Conservation (phyloP, 92 coral and sea anemone genomes). For the Montipora capitata region DNA sequence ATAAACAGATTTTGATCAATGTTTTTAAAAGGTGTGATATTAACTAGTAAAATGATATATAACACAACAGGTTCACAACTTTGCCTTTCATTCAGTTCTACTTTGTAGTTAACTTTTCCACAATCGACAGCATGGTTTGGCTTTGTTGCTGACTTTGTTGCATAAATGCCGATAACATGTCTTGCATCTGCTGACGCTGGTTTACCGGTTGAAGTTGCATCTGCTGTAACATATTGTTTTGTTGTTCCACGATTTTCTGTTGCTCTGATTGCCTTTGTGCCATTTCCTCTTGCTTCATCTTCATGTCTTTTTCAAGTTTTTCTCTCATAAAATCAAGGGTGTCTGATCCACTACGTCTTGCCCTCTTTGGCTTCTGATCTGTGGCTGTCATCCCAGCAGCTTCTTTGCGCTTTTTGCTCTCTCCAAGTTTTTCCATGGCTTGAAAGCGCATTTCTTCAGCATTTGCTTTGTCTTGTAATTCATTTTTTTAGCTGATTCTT, state of each 20-base stretch:
- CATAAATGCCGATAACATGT: constrained; percentile 25
- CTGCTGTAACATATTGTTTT: constrained; percentile 3
- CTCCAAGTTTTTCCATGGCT: background rate
- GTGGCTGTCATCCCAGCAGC: background rate
- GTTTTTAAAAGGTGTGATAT: too few relatives aligned
- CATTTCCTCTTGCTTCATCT: constrained; percentile 1
- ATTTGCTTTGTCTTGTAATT: constrained; percentile 7
- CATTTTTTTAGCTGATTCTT: background rate
- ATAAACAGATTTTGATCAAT: too few relatives aligned
- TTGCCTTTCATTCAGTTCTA: too few relatives aligned
- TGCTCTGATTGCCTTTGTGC: background rate
- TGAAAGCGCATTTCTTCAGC: constrained; percentile 5
- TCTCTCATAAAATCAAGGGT: constrained; percentile 1
- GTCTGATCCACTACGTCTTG: constrained; percentile 20
- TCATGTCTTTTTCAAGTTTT: background rate
- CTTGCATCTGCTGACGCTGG: constrained; percentile 11
- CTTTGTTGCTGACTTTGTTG: constrained; percentile 13
- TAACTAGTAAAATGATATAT: too few relatives aligned
- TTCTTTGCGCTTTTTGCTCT: constrained; percentile 13
- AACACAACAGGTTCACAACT: too few relatives aligned
- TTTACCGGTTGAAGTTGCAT: constrained; percentile 14
- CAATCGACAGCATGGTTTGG: background rate
- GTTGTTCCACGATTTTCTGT: too few relatives aligned
- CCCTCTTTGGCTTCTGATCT: constrained; percentile 5
- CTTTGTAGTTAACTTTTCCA: background rate